Percentiles rank a stretch among this genome's conserved stretches.
phyloP scores from a whole-genome alignment of 1,140 invertebrate genomes.

The Aphelenchoides avenae region DNA sequence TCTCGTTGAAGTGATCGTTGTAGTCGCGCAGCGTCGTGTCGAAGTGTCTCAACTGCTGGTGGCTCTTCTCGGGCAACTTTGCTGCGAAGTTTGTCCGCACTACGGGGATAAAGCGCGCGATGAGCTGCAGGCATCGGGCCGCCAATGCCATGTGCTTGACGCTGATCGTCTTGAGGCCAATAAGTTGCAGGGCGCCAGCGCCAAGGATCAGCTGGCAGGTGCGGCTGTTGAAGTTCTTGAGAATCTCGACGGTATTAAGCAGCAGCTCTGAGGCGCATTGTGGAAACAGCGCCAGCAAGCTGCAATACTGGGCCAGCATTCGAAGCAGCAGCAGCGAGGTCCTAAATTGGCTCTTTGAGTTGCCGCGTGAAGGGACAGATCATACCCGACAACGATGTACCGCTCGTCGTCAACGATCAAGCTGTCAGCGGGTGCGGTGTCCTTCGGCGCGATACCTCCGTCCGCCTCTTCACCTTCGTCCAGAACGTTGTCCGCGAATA shows the following conservation, averaged over 20 bases:
- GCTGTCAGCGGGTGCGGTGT: conserved; percentile 1
- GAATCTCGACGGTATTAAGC: conserved; percentile 76
- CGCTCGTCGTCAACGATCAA: conserved; percentile 41
- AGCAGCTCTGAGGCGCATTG: conserved; percentile 70
- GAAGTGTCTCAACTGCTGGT: conserved; percentile 63
- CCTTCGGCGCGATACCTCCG: too few species aligned
- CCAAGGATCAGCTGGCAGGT: conserved; percentile 89
- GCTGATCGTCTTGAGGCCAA: conserved; percentile 91
- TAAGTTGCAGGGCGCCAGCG: conserved; percentile 85
- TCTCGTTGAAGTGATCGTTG: conserved; percentile 80
- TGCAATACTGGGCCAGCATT: conserved; percentile 83
- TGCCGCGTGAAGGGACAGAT: conserved; percentile 29
- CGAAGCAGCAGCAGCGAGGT: conserved; percentile 73
- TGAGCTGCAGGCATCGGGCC: conserved; percentile 74
- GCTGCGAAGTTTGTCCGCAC: conserved; percentile 62
- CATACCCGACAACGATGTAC: conserved; percentile 71
- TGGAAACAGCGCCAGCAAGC: conserved; percentile 69
- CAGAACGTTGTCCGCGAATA: neutral
- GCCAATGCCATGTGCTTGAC: conserved; percentile 85
- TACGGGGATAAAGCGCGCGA: conserved; percentile 65
- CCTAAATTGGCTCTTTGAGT: conserved; percentile 58
- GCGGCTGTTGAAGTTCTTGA: conserved; percentile 81
- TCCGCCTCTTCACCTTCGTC: conserved; percentile 3
- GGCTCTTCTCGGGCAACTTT: conserved; percentile 60
- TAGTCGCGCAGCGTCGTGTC: conserved; percentile 72